phyloP scores from a whole-genome alignment of 2,113 vertebrate genomes.

The Thalassarche chlororhynchos region DNA sequence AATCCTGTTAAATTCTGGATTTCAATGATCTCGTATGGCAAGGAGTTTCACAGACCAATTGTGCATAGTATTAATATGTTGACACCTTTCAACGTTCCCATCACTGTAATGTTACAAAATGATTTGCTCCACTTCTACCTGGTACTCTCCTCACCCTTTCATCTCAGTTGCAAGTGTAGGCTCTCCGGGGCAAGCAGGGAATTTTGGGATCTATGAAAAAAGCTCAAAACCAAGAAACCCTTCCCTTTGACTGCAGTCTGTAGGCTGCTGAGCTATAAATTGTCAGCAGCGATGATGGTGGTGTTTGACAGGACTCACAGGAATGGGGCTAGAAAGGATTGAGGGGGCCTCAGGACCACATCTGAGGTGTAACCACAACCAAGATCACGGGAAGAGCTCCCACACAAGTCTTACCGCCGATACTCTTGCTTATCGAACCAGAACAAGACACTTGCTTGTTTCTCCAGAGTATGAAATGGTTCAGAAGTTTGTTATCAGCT shows the following conservation, averaged over 20 bases:
- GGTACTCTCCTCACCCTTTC: not conserved
- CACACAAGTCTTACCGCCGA: not conserved
- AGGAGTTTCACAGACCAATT: not conserved
- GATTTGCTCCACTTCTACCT: not conserved
- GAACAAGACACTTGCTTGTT: not conserved
- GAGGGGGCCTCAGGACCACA: not conserved
- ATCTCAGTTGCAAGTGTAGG: not conserved
- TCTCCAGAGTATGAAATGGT: not conserved
- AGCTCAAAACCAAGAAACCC: not conserved
- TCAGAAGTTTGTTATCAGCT: not conserved
- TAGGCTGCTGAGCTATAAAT: not conserved
- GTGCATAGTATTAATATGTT: not conserved
- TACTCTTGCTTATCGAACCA: not conserved
- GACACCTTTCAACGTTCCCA: not conserved
- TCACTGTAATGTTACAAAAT: not conserved
- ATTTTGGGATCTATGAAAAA: not conserved
- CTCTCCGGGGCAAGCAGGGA: not conserved
- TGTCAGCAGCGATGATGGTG: not conserved
- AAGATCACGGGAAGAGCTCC: not conserved
- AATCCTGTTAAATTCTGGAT: not conserved
- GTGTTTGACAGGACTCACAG: not conserved
- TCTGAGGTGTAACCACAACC: not conserved
- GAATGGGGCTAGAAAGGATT: not conserved
- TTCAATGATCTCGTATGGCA: not conserved
- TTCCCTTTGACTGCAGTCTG: not conserved